Percentiles rank a stretch among this genome's conserved stretches.
These are phyloP conservation scores for Limnodromus scolopaceus DNA, from an alignment of 2,797 vertebrate species.

Conservation along the genomic window DNA sequence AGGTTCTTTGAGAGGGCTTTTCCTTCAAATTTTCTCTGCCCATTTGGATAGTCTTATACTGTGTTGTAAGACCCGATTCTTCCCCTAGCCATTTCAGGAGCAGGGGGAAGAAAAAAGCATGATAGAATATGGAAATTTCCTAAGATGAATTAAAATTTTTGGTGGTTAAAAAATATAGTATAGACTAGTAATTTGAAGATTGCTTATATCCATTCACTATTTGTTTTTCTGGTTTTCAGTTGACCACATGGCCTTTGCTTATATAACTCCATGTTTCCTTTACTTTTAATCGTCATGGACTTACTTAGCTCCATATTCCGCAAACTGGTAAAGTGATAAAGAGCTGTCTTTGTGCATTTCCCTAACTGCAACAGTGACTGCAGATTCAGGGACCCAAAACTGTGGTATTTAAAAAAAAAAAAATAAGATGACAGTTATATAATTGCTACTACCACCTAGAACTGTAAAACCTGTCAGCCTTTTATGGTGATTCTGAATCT, in stretches of 20 bases:
- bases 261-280: background rate
- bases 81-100: background rate
- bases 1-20: background rate
- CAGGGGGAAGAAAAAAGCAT: fast-evolving
- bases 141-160: background rate
- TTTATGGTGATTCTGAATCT: background rate
- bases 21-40: background rate
- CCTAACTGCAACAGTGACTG: background rate
- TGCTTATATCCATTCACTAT: background rate
- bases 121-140: background rate
- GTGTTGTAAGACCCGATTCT: background rate
- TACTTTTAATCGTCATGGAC: background rate
- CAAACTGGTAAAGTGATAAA: background rate
- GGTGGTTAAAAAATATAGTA: background rate
- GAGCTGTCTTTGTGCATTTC: background rate
- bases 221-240: background rate
- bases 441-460: background rate
- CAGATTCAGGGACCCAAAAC: background rate
- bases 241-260: background rate
- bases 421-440: background rate
- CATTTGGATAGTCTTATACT: background rate
- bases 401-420: background rate
- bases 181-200: background rate
- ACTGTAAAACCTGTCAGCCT: background rate
- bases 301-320: background rate